Base-by-base conservation (phyloP, 1,140 invertebrate species). In the Chrysoperla carnea region DNA sequence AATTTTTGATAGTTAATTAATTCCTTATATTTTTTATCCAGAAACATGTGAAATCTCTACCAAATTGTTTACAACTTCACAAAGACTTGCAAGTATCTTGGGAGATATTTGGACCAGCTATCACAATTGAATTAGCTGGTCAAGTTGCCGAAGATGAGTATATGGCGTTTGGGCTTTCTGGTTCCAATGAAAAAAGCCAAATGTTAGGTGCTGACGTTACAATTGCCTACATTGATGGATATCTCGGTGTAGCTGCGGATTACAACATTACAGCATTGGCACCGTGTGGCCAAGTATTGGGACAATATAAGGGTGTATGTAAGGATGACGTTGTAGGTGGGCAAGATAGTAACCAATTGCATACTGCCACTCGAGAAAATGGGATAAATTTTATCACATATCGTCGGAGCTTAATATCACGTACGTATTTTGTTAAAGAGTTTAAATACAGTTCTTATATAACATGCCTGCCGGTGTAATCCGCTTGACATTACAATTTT, bases 141-240 rank as follows among this genome's bases (percentile, higher is more conserved):
- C 75, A 81, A 66, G 59, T 71, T 62, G 78, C 56, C 0, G 73
- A 80, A 50, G 64, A 81, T 51, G 84, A 87, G 47, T 93, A 90
- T 57, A 78, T 91, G 72, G 76, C 84, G 12, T 91, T 90, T 60
- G 88, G 88, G 29, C 58, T 90, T 12, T 89, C 86, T 29, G 87
- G 85, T 23, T 77, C 76, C 3, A 58, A 66, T 4, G 65, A 67
- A 5, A 66, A 67, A 39, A 77, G 81, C 48, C 69, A 76, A 63
- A 93, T 93, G 88, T 63, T 87, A 50, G 86, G 85, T 23, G 73
- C 82, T 2, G 89, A 94, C 68, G 78, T 85, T 15, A 75, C 81
- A 2, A 67, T 93, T 13, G 77, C 76, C 1, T 81, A 78, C 51
- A 78, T 82, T 53, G 76, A 85, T 57, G 71, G 69, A 6, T 74